These are phyloP conservation scores for Sarcophaga variegata DNA, from an alignment of 2,888 invertebrate species.

Conservation along the genomic window DNA sequence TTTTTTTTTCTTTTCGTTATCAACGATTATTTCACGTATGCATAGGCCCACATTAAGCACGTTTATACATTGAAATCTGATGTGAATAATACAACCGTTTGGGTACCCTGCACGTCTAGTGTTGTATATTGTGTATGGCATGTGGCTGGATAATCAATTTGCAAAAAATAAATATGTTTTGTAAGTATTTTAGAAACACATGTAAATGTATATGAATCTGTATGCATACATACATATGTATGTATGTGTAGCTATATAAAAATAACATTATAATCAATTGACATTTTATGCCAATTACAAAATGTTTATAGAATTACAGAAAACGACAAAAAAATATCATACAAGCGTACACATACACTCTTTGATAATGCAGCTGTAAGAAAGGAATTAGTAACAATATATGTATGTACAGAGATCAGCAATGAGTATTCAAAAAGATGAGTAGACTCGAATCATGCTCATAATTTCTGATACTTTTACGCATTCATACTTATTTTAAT, in stretches of 20 bases:
- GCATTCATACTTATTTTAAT: too few species aligned
- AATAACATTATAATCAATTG: constrained; percentile 66
- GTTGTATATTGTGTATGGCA: not conserved
- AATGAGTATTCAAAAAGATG: too few species aligned
- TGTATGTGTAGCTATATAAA: constrained; percentile 3
- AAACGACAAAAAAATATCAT: not conserved
- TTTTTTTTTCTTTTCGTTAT: constrained; percentile 4
- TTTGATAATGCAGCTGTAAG: not conserved
- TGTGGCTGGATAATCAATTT: not conserved
- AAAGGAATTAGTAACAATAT: not conserved
- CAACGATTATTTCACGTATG: constrained; percentile 10
- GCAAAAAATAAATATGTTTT: not conserved
- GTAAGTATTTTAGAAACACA: not conserved
- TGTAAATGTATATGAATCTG: not conserved
- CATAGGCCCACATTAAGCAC: constrained; percentile 40
- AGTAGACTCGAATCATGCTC: too few species aligned
- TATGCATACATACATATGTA: not conserved
- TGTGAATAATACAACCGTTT: too few species aligned
- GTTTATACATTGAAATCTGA: not conserved
- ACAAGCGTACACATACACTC: constrained; percentile 5
- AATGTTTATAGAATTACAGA: constrained; percentile 52
- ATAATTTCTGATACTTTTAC: too few species aligned
- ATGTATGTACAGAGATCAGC: too few species aligned
- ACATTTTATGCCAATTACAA: constrained; percentile 69
- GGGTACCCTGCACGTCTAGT: not conserved